phyloP scores from a whole-genome alignment of 1,140 invertebrate genomes.

The Trachymyrmex cornetzi region DNA sequence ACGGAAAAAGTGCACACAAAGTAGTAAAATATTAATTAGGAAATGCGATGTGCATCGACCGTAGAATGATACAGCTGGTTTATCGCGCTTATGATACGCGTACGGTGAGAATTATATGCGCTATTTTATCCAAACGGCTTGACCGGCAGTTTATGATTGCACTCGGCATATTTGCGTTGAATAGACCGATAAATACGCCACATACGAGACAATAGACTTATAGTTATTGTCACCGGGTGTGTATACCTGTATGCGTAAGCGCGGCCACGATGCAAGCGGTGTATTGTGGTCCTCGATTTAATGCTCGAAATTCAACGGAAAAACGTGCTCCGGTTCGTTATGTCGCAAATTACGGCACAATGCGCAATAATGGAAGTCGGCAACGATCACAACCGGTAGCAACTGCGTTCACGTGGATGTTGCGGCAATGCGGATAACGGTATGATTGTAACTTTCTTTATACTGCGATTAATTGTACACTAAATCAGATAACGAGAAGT shows the following conservation, averaged over 20 bases:
- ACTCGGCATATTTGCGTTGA: constrained; percentile 76
- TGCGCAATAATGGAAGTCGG: constrained; percentile 61
- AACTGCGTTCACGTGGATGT: constrained; percentile 51
- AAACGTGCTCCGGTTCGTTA: constrained; percentile 67
- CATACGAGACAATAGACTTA: constrained; percentile 76
- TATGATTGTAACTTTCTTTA: constrained; percentile 70
- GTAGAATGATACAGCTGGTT: constrained; percentile 49
- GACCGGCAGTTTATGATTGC: constrained; percentile 72
- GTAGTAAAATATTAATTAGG: constrained; percentile 29
- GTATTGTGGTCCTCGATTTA: constrained; percentile 72
- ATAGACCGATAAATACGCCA: constrained; percentile 75
- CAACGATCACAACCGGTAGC: constrained; percentile 61
- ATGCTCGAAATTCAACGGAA: constrained; percentile 70
- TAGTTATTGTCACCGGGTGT: constrained; percentile 73
- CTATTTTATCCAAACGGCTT: constrained; percentile 68
- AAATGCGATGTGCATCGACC: background rate
- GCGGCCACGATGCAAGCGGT: constrained; percentile 43
- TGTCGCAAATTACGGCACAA: constrained; percentile 18
- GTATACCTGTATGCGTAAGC: constrained; percentile 26
- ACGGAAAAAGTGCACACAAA: background rate
- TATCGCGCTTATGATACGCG: constrained; percentile 60
- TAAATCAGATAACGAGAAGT: constrained; percentile 69
- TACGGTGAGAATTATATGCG: constrained; percentile 69
- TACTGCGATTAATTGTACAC: constrained; percentile 69
- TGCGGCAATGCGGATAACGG: constrained; percentile 63